Base-by-base conservation (phyloP, 1,140 invertebrate genomes). In the Drosophila serrata region DNA sequence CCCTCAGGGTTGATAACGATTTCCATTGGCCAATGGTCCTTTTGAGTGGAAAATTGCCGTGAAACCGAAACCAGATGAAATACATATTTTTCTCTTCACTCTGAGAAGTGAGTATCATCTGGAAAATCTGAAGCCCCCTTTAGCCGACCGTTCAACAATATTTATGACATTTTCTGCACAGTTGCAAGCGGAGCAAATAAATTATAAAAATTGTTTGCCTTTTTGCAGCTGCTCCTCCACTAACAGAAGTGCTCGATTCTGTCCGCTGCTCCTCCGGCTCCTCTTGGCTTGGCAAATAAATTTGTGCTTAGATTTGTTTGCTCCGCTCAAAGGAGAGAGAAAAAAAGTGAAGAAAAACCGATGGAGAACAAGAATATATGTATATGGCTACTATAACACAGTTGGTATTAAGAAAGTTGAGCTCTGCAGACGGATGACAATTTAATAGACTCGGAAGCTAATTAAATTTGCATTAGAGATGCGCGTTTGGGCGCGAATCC, bases 381-480 rank as follows among this genome's bases (percentile, higher is more conserved):
- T 51, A 49, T 57, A 56, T 55, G 9, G 33, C 51, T 13, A 55
- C 33, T 24, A 37, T 24, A 31, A 42, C 53, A 49, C 67, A 72
- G 56, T 72, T 67, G 62, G 46, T 27, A 72, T 59, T 70, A 40
- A 72, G 67, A 72, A 72, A 72, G 65, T 72, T 59, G 51, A 57
- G 75, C 56, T 35, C 51, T 42, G 72, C 43, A 35, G 65, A 64
- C 61, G 65, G 63, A 88, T 84, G 80, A 43, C 67, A 70, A 69
- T 88, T 88, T 90, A 67, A 88, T 88, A 75, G 80, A 90, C 73
- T 81, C n/a, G 40, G 39, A 57, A 59, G 62, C 85, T 84, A 88
- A 88, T 88, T 88, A 90, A 88, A 88, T 88, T 84, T 75, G 61
- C 80, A 88, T 88, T 88, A 81, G 68, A 75, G 81, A 64, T 61